phyloP scores from a whole-genome alignment of 2,888 invertebrate species.

The Cyclophora punctaria region DNA sequence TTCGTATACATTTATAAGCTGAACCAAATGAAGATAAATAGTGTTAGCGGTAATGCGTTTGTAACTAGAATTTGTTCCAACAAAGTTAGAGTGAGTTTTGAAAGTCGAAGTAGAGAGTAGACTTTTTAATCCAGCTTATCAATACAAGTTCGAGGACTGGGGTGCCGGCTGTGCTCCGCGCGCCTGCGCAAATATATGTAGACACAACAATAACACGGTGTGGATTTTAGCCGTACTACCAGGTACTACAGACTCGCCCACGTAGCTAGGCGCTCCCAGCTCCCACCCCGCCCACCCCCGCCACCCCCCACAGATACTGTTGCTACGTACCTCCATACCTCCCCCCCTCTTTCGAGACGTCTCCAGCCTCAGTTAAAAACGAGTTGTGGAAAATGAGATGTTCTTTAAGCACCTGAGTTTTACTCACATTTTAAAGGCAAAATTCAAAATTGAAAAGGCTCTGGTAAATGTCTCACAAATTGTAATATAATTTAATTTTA shows the following conservation, averaged over 20 bases:
- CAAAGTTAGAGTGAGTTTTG: conserved; percentile 10
- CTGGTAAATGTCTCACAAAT: background rate
- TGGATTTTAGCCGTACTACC: conserved; percentile 61
- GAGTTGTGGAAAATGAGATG: conserved; percentile 34
- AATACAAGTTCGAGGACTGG: conserved; percentile 53
- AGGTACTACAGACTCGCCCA: conserved; percentile 75
- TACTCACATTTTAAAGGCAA: conserved; percentile 2
- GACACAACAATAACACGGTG: conserved; percentile 67
- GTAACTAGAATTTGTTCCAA: conserved; percentile 2
- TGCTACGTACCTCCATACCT: conserved; percentile 40
- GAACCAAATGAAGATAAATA: too few species aligned
- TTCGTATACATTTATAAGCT: too few species aligned
- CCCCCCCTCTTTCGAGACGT: conserved; percentile 22
- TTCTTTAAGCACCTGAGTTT: conserved; percentile 8
- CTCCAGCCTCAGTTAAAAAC: conserved; percentile 31
- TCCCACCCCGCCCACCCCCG: conserved; percentile 20
- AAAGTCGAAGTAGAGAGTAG: conserved; percentile 21
- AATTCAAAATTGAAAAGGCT: conserved; percentile 3
- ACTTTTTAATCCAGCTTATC: conserved; percentile 30
- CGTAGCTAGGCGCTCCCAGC: conserved; percentile 41
- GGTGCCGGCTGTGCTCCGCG: conserved; percentile 19
- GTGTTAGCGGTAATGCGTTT: background rate
- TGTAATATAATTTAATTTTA: too few species aligned
- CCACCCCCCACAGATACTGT: conserved; percentile 29
- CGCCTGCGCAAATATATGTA: conserved; percentile 63